Evolutionary conservation across 2,888 invertebrate genomes (phyloP), one percentile per base, ranked within the genome.

Genomic region (Parthenolecanium corni): DNA sequence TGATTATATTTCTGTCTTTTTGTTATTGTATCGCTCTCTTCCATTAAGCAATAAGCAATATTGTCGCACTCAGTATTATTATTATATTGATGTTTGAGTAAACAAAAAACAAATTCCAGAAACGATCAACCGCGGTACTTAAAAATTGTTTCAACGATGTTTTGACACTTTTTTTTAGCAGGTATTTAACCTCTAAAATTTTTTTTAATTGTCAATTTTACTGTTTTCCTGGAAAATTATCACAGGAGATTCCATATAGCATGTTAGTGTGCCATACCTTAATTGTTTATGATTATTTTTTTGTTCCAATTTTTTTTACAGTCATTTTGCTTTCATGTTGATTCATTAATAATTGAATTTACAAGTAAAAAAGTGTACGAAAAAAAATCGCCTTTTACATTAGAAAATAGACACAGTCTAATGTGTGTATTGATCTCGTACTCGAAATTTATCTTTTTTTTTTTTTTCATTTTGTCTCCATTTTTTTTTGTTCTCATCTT

Each of bases 41-140:
- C 51, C 49, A 51, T 61, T 51, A 61, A 61, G 49, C 61, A 38
- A 51, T 61, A 61, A 61, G 61, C 61, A 61, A 61, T 61, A 61
- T 49, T 21, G 49, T 61, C 51, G 51, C 51, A 61, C 49, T 61
- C 61, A 61, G 57, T 61, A 61, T 61, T 61, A 61, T 51, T 51
- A 31, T 31, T 31, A 31, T 31, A 31, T 31, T 31, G 31, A 31
- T 31, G 31, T 6, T 6, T 4, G 31, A 9, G 9, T 6, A 31
- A 31, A 31, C 4, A 31, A 31, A 31, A 31, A 4, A 6, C 9
- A 6, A 4, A 4, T 31, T 31, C 9, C 9, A 9, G 9, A 31
- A 31, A 31, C 9, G 31, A 31, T 31, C 31, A 31, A 31, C 9
- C 9, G 31, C 31, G 31, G 31, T 31, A 31, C 31, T 31, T 31